These are phyloP conservation scores for Galaxias olidus DNA, from an alignment of 2,797 vertebrate species.

Conservation along the genomic window DNA sequence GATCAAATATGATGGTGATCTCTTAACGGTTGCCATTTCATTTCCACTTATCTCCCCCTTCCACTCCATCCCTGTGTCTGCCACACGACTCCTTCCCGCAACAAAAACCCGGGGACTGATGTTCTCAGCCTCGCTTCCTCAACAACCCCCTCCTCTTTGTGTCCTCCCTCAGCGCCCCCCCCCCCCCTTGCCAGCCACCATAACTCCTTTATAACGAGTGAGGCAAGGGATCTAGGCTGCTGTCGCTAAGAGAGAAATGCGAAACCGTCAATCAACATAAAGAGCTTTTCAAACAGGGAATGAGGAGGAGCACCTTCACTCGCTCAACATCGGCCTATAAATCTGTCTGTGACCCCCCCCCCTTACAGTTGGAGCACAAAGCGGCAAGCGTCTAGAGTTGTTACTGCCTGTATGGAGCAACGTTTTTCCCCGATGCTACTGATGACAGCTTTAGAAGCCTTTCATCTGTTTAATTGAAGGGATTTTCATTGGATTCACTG, in stretches of 20 bases:
- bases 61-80: background rate
- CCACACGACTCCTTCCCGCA: background rate
- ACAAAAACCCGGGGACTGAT: no score
- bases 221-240: slow-evolving; percentile 12
- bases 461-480: no score
- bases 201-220: slow-evolving; percentile 26
- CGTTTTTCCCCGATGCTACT: no score
- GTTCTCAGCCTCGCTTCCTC: background rate
- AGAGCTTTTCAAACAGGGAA: slow-evolving; percentile 46
- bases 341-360: slow-evolving; percentile 38
- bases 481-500: no score
- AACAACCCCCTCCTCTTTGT: background rate
- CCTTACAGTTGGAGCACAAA: slow-evolving; percentile 23
- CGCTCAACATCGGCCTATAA: slow-evolving; percentile 33
- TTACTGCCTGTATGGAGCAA: no score
- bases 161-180: background rate
- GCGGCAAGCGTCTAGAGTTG: slow-evolving; percentile 2
- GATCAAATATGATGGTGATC: no score
- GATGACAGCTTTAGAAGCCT: no score
- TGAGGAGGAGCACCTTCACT: slow-evolving; percentile 44
- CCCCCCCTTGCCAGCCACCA: background rate
- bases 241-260: slow-evolving; percentile 22
- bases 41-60: background rate
- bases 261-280: slow-evolving; percentile 48
- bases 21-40: no score